phyloP scores from a whole-genome alignment of 2,797 vertebrate genomes.

The Accipiter minullus region DNA sequence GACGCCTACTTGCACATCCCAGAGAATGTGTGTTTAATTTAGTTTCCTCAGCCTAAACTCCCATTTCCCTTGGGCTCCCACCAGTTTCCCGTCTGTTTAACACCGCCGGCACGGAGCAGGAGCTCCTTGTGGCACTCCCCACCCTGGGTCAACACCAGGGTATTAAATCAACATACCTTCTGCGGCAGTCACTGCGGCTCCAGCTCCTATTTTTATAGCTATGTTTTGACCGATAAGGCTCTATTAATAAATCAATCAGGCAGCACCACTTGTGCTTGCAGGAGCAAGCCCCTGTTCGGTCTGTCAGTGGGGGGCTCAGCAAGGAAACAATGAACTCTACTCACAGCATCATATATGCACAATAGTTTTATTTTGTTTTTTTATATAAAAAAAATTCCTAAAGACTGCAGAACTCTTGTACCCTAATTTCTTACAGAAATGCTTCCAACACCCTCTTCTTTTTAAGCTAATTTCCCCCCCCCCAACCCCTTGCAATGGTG shows the following conservation, averaged over 20 bases:
- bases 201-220: not conserved
- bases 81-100: not conserved
- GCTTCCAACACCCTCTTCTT: constrained; percentile 7
- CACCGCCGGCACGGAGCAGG: fast-evolving
- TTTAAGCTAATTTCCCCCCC: constrained; percentile 47
- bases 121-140: not conserved
- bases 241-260: not conserved
- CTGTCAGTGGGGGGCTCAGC: not conserved
- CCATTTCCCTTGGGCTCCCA: not conserved
- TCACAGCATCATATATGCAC: constrained; percentile 41
- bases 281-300: not conserved
- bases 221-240: not conserved
- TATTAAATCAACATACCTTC: not conserved
- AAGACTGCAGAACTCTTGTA: constrained; percentile 36
- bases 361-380: constrained; percentile 65
- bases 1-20: not conserved
- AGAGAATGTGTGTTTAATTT: not conserved
- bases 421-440: constrained; percentile 21
- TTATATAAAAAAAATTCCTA: constrained; percentile 66
- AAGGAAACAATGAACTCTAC: not conserved
- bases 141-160: not conserved
- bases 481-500: not conserved
- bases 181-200: not conserved
- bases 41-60: not conserved
- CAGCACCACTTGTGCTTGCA: not conserved